These are phyloP conservation scores for Apis dorsata DNA, from an alignment of 1,140 invertebrate species.

Conservation along the genomic window DNA sequence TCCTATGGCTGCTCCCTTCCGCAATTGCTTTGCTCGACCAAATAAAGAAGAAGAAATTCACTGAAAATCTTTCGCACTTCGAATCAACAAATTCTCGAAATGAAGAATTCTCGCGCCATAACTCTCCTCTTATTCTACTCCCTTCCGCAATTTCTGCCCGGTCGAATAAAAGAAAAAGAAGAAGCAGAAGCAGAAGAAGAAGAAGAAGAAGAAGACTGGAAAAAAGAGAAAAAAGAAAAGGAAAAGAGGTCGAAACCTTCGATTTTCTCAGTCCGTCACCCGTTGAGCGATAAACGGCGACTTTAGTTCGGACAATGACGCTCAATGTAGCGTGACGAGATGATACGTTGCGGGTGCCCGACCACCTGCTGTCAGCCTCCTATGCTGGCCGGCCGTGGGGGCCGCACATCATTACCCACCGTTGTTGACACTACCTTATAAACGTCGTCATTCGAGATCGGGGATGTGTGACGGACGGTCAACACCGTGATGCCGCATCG, in stretches of 20 bases:
- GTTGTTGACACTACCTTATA: slow-evolving; percentile 76
- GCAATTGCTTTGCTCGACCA: no score
- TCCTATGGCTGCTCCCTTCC: no score
- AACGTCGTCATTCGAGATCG: slow-evolving; percentile 73
- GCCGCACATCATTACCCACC: slow-evolving; percentile 75
- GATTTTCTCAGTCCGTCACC: slow-evolving; percentile 52
- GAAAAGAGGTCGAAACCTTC: slow-evolving; percentile 21
- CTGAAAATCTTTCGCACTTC: no score
- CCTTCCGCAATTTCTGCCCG: no score
- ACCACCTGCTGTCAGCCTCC: slow-evolving; percentile 70
- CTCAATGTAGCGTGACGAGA: slow-evolving; percentile 78
- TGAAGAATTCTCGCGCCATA: no score
- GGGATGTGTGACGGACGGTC: slow-evolving; percentile 73
- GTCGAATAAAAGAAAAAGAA: no score
- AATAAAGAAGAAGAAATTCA: no score
- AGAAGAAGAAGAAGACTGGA: not conserved
- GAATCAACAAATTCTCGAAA: no score
- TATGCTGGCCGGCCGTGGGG: slow-evolving; percentile 61
- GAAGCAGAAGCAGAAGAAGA: no score
- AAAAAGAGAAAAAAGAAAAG: slow-evolving; percentile 9
- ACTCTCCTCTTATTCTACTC: no score
- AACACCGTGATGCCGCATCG: slow-evolving; percentile 70
- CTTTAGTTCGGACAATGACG: slow-evolving; percentile 73
- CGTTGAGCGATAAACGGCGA: slow-evolving; percentile 75
- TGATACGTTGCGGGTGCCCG: slow-evolving; percentile 73